Conservation (phyloP, 1,140 invertebrate species). For the Scaptomyza hsui region DNA sequence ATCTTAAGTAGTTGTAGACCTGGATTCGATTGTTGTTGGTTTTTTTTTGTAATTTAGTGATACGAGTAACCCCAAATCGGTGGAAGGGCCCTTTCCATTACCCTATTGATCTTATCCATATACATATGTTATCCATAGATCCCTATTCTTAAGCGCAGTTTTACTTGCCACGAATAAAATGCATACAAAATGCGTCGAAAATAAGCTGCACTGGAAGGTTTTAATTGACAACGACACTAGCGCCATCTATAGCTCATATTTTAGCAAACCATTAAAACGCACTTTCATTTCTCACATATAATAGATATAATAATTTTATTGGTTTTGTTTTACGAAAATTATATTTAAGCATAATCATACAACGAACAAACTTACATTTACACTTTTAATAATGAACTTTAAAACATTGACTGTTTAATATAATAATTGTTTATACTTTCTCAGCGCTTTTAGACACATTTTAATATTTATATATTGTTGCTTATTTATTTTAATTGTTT, state of each 20-base stretch:
- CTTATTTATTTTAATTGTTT: neutral
- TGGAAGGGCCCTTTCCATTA: constrained; percentile 72
- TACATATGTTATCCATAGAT: constrained; percentile 6
- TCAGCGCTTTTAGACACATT: constrained; percentile 58
- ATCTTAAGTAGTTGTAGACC: neutral
- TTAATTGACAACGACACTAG: neutral
- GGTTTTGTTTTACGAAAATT: constrained; percentile 66
- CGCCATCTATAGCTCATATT: constrained; percentile 19
- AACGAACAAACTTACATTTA: constrained; percentile 80
- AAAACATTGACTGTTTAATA: constrained; percentile 79
- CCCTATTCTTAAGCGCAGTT: constrained; percentile 48
- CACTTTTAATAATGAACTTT: constrained; percentile 71
- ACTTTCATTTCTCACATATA: constrained; percentile 31
- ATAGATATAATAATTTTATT: constrained; percentile 66
- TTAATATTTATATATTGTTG: constrained; percentile 32
- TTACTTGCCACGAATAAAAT: constrained; percentile 72
- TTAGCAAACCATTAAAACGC: no score
- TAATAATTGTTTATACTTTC: constrained; percentile 68
- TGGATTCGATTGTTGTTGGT: constrained; percentile 22
- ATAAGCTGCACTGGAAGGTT: neutral
- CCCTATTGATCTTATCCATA: constrained; percentile 50
- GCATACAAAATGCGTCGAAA: constrained; percentile 61
- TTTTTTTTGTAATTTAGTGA: constrained; percentile 6
- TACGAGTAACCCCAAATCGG: constrained; percentile 36
- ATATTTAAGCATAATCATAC: constrained; percentile 78